These are phyloP conservation scores for Machimus rusticus DNA, from an alignment of 2,888 invertebrate species.

Conservation along the genomic window DNA sequence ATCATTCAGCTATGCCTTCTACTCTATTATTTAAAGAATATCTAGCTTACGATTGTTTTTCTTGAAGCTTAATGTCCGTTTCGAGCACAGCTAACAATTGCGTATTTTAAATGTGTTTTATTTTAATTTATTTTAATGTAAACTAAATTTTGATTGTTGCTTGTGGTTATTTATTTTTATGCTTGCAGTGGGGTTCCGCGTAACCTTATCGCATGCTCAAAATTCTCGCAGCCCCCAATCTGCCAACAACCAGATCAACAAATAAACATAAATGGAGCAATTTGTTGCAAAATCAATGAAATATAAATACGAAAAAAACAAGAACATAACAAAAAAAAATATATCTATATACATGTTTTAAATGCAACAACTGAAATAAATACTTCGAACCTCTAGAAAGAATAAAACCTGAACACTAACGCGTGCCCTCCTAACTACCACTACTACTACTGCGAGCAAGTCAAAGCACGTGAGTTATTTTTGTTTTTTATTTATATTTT, in stretches of 20 bases:
- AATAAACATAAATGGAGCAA: conserved; percentile 58
- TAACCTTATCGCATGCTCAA: conserved; percentile 87
- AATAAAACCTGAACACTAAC: conserved; percentile 48
- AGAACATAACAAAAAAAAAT: conserved; percentile 64
- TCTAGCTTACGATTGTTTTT: background rate
- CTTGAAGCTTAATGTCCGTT: background rate
- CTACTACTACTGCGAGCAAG: conserved; percentile 50
- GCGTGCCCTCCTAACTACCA: conserved; percentile 47
- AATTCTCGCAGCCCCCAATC: conserved; percentile 50
- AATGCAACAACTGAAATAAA: conserved; percentile 33
- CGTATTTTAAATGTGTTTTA: conserved; percentile 35
- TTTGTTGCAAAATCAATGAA: conserved; percentile 47
- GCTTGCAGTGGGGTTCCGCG: conserved; percentile 91
- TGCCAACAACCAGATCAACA: conserved; percentile 65
- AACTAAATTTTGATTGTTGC: conserved; percentile 53
- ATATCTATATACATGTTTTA: conserved; percentile 58
- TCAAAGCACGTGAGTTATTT: conserved; percentile 53
- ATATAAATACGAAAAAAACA: conserved; percentile 60
- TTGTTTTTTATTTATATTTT: conserved; percentile 52
- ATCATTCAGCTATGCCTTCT: background rate
- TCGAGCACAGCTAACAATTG: conserved; percentile 30
- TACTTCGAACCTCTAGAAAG: conserved; percentile 28
- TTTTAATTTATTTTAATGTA: conserved; percentile 44
- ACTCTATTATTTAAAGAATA: background rate
- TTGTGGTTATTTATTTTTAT: conserved; percentile 53